Conservation (phyloP, 2,888 invertebrate genomes). For the Aproaerema taeniolella region DNA sequence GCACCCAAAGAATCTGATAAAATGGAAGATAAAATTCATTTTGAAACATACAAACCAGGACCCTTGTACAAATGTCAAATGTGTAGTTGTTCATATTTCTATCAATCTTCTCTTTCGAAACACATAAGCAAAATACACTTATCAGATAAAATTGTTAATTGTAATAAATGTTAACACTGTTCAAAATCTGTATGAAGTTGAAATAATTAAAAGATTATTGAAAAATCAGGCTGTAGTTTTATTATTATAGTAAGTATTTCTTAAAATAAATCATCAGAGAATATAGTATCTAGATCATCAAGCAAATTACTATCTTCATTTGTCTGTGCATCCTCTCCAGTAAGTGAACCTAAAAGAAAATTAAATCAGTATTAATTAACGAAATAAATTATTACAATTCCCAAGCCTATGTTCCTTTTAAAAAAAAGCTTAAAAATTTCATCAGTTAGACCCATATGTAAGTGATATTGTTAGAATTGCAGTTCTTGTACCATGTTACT, state of each 20-base stretch:
- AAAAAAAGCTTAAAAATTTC: too few relatives aligned
- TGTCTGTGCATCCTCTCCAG: too few relatives aligned
- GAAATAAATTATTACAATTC: too few relatives aligned
- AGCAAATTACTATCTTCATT: slow-evolving; percentile 36
- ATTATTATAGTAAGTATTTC: background rate
- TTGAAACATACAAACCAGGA: slow-evolving; percentile 8
- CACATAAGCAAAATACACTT: slow-evolving; percentile 60
- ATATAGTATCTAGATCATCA: slow-evolving; percentile 55
- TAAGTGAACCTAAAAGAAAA: too few relatives aligned
- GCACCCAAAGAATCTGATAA: slow-evolving; percentile 1
- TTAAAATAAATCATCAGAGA: slow-evolving; percentile 57
- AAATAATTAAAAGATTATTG: slow-evolving; percentile 16
- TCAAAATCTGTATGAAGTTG: slow-evolving; percentile 11
- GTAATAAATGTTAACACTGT: background rate
- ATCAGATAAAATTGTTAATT: slow-evolving; percentile 22
- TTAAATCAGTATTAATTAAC: too few relatives aligned
- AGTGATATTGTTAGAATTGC: too few relatives aligned
- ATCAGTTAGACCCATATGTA: too few relatives aligned
- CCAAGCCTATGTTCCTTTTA: too few relatives aligned
- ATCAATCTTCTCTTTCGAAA: slow-evolving; percentile 52
- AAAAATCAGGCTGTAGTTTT: slow-evolving; percentile 4
- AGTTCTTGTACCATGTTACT: too few relatives aligned
- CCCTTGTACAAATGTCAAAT: slow-evolving; percentile 54
- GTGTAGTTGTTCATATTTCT: slow-evolving; percentile 52
- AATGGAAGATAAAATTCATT: slow-evolving; percentile 1